Evolutionary conservation across 1,140 invertebrate genomes (phyloP), one percentile per base, ranked within the genome.

Genomic region (Pseudomyrmex gracilis): DNA sequence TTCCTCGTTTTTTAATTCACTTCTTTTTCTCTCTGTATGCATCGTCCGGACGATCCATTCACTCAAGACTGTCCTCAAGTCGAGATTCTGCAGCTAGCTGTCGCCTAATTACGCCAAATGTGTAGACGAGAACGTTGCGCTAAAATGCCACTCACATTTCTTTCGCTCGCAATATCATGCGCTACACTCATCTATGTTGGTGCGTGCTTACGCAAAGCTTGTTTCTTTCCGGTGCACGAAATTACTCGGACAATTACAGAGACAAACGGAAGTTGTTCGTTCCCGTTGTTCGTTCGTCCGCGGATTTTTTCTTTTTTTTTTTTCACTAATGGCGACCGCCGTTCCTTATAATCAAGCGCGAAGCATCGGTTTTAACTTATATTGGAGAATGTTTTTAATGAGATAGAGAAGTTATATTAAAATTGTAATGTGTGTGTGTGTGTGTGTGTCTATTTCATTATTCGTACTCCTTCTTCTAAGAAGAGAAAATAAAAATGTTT

Each of bases 51-150:
- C 67, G 34, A 80, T 80, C 20, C 55, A 80, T 80, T 71, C 53
- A 45, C 8, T 24, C n/a, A 34, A 34, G 43, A 80, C 66, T 82
- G 71, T 82, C 70, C 58, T 82, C 78, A 47, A 82, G 70, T 82
- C n/a, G 45, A 22, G 60, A 82, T 74, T 53, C 70, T 53, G 49
- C 60, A 71, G 55, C 78, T 45, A 74, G 58, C 49, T 74, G 34
- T 57, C 58, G 70, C 47, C 78, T 82, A 82, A 82, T 82, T 82
- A 82, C 76, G 47, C 55, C 67, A 34, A 73, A 22, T 43, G 20
- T 34, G 49, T 34, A 45, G 20, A 70, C 34, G 12, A 51, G 57
- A 73, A 61, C 24, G 15, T 55, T 74, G 17, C 47, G 51, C 78
- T 82, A 82, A 34, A 82, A 64, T 74, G 47, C 67, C 51, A 55